Base-by-base conservation (phyloP, 2,888 invertebrate species). In the Danaus chrysippus region DNA sequence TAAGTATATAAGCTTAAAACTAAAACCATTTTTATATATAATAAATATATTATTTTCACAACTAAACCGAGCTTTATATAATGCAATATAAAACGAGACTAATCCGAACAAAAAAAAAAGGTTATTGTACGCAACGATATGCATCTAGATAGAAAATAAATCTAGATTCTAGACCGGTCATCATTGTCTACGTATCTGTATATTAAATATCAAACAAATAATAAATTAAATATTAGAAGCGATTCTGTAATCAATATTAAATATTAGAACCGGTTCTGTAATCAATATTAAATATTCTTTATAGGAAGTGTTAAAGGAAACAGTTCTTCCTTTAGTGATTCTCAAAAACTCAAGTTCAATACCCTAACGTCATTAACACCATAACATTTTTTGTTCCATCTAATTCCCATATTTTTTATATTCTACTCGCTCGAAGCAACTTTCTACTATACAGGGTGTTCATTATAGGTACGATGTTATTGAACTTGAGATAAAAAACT, bases 311-410 rank as follows among this genome's bases (percentile, higher is more conserved):
- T 34, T 1, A 63, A 61, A 63, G 62, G 65, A 65, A 65, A 63
- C 60, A 64, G 42, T 42, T 60, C 65, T 67, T 65, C 61, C 65
- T 61, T 62, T 59, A 64, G 81, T 83, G 79, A 76, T 71, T 72
- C 72, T 72, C 74, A 74, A 77, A 80, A 77, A 77, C 76, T 76
- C 75, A 70, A 69, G 84, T 76, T 84, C 83, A 78, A 68, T 71
- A 83, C 67, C 78, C 87, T 72, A 70, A 82, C 88, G 86, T 86
- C 86, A 87, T 82, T 55, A 56, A 43, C 58, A 61, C 66, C 64
- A 66, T 66, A 59, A 62, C 83, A 56, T 60, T 63, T 61, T 65
- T 66, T 65, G 63, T 64, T 63, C 62, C 43, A 64, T 68, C 62
- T 63, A 63, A 60, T 54, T 54, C 53, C 56, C 10, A 46, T 49